phyloP scores from a whole-genome alignment of 2,888 invertebrate genomes.

The Strigamia crassipes region DNA sequence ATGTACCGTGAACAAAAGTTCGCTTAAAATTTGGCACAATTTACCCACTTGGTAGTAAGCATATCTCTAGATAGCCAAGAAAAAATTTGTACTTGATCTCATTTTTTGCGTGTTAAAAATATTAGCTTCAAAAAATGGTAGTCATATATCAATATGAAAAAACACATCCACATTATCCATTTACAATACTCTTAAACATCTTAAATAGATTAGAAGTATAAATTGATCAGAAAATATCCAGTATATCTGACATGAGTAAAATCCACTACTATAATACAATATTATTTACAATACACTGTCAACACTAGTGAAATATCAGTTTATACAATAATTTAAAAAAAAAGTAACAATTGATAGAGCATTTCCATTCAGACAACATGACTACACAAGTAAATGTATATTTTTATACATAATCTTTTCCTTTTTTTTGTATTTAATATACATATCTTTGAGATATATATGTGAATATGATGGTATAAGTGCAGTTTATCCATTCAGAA shows the following conservation, averaged over 20 bases:
- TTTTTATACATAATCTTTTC: background rate
- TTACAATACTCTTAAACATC: constrained; percentile 43
- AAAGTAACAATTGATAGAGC: constrained; percentile 13
- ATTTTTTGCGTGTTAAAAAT: constrained; percentile 36
- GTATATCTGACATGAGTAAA: constrained; percentile 41
- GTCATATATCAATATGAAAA: constrained; percentile 43
- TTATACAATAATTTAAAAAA: constrained; percentile 7
- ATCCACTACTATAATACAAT: constrained; percentile 48
- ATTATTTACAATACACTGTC: constrained; percentile 39
- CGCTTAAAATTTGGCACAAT: constrained; percentile 14
- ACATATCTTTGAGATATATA: background rate
- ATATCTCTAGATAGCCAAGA: background rate
- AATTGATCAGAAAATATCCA: constrained; percentile 47
- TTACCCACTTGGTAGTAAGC: background rate
- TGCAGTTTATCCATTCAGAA: constrained; percentile 29
- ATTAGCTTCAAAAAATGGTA: constrained; percentile 36
- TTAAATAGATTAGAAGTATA: constrained; percentile 47
- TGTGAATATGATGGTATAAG: constrained; percentile 30
- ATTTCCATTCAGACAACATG: constrained; percentile 43
- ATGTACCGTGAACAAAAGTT: background rate
- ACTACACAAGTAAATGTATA: constrained; percentile 9
- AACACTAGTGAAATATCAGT: constrained; percentile 38
- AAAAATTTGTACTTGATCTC: constrained; percentile 41
- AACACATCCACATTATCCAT: constrained; percentile 41
- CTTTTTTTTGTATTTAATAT: background rate